Evolutionary conservation across 2,113 vertebrate genomes (phyloP), one percentile per base, ranked within the genome.

Genomic region (Oryzias curvinotus): DNA sequence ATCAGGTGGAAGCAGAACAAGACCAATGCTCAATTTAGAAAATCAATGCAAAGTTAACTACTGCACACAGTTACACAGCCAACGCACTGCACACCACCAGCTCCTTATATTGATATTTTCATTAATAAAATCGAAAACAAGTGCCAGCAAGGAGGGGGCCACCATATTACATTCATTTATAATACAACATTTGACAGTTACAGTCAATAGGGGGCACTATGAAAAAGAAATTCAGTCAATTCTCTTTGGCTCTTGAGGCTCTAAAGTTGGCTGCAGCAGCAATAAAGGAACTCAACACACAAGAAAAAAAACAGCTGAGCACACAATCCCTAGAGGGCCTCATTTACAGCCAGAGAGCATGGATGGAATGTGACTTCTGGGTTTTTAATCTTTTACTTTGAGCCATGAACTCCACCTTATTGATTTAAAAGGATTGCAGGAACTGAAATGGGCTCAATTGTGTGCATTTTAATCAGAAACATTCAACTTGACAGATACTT

Each of bases 351-450:
- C 70, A n/a, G n/a, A n/a, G n/a, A n/a, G n/a, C n/a, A n/a, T n/a
- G n/a, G 58, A 44, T 52, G 66, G 53, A 80, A 77, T 72, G 23
- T 53, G 68, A 73, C 71, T 72, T 46, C 44, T 6, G 10, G 13
- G 21, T 8, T 36, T 56, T 13, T 10, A 45, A 55, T 26, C 55
- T 59, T 47, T 61, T 16, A 4, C 41, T 28, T 36, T 47, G 1
- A 57, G 67, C 25, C 21, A 0, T 64, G 65, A 23, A 41, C 67
- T 56, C 63, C 64, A 69, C 47, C 71, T 75, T 14, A 70, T 63
- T 68, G 68, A 57, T 61, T 63, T 16, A 18, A 48, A 54, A 53
- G 7, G 62, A 77, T 36, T 36, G 68, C 14, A 4, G 12, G 4
- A 26, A 18, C 5, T 5, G n/a, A 30, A 61, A 50, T 21, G n/a